Percentiles rank a stretch among this genome's conserved stretches.
Conservation (phyloP, 2,113 vertebrate genomes). For the Chaetura pelagica region DNA sequence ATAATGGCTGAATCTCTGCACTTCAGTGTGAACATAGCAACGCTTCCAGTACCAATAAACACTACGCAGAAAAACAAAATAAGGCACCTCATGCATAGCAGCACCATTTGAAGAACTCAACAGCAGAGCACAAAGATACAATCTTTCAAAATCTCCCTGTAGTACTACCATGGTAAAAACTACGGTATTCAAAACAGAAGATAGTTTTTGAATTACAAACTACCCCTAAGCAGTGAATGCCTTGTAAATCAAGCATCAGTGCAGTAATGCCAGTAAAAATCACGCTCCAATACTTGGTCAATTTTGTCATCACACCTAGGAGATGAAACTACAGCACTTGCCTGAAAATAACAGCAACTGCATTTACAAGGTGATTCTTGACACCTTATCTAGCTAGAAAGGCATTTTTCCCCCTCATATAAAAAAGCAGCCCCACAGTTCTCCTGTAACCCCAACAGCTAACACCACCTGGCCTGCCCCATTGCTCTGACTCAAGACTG, state of each 20-base stretch:
- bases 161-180: not conserved
- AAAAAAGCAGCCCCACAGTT: not conserved
- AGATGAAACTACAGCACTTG: not conserved
- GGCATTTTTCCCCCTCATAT: not conserved
- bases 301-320: not conserved
- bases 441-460: not conserved
- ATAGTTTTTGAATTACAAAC: fast-evolving
- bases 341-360: not conserved
- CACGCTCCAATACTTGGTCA: not conserved
- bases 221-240: not conserved
- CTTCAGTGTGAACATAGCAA: not conserved
- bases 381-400: not conserved
- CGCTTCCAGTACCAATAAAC: not conserved
- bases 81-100: not conserved
- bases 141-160: not conserved
- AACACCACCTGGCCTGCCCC: not conserved
- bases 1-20: not conserved
- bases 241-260: not conserved
- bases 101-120: not conserved
- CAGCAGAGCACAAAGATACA: fast-evolving
- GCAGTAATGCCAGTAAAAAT: not conserved
- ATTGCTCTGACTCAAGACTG: not conserved
- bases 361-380: not conserved
- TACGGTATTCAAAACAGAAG: not conserved
- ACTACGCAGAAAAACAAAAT: not conserved